Base-by-base conservation (phyloP, 2,888 invertebrate genomes). In the Scaptomyza parva region DNA sequence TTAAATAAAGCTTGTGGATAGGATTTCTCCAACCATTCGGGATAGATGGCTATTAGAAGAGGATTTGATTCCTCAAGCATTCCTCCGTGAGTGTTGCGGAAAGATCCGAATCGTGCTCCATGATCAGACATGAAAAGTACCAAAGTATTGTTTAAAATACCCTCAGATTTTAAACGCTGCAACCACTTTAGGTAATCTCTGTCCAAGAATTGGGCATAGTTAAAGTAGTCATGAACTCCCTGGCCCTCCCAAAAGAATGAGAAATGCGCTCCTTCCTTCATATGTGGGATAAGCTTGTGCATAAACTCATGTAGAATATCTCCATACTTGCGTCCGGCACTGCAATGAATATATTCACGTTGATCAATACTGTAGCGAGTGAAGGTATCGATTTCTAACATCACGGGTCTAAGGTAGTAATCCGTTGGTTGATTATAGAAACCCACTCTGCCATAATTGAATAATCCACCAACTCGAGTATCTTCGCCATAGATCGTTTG, bases 41-140 rank as follows among this genome's bases (percentile, higher is more conserved):
- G 98, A 57, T 97, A 89, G 3, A 94, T 89, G 2, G 96, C 91
- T 77, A 95, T 94, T 28, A 97, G 92, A 67, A 97, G 94, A 0
- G 98, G 98, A 58, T 97, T 92, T 53, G 97, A 93, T 89, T 97
- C 97, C 90, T 98, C 98, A 76, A 97, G 92, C 83, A 95, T 93
- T 3, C 96, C 96, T 91, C 97, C 96, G 89, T 95, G 95, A 0
- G 97, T 97, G 20, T 70, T 60, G 9, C 97, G 93, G 73, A 96
- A 96, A 3, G 92, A 92, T 0, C 97, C 97, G 94, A 95, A 97
- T 61, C 97, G 92, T 53, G 97, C 95, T 0, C 98, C 98, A 87
- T 98, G 97, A 88, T 97, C 98, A 89, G 97, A 97, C 92, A 97
- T 92, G 9, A 96, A 89, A 41, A 97, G 92, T 3, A 96, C 78